Evolutionary conservation across 2,888 invertebrate species (phyloP), one percentile per base, ranked within the genome.

Genomic region (Trachelus stipa): DNA sequence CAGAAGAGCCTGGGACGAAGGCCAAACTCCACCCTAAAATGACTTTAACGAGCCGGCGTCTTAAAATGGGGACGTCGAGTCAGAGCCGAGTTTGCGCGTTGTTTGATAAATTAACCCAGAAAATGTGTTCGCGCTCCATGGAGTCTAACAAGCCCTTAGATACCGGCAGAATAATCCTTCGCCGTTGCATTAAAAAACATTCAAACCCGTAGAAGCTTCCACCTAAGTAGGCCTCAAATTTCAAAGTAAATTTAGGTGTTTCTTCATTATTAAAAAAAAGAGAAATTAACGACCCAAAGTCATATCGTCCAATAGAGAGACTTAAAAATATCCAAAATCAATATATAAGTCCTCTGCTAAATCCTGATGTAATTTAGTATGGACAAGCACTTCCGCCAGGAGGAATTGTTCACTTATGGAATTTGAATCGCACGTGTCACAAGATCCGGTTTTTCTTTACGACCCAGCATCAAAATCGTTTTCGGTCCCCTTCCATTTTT

Each of bases 1-100:
- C 75, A 80, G 75, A 76, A 78, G 78, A 78, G 76, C 69, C 68
- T 75, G n/a, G 79, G 73, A 74, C 74, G 77, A 77, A 40, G 77
- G 71, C 12, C 33, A 33, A 71, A 71, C 33, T 74, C 78, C 79
- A 84, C 84, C 86, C 88, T 85, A 86, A 87, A 88, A 88, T 85
- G 85, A 85, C 88, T 88, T 88, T 89, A 89, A 89, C 88, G 89
- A 89, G 86, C 86, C 85, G 82, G 77, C 85, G 83, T 87, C 87
- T 87, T 86, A 86, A 86, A 87, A 85, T 82, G 82, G 83, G 85
- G 87, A 86, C 81, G 83, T 84, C 83, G 81, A 83, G 83, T 82
- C 84, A 84, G 81, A 76, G 80, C 79, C 79, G 83, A 83, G 83
- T 84, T 87, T 83, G 85, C 84, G 85, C 86, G 83, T 85, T 87